A percentile compares a stretch with the other conserved stretches of the same genome.
Evolutionary conservation across 2,113 vertebrate genomes (phyloP).

Genomic region (Ammodramus savannarum): DNA sequence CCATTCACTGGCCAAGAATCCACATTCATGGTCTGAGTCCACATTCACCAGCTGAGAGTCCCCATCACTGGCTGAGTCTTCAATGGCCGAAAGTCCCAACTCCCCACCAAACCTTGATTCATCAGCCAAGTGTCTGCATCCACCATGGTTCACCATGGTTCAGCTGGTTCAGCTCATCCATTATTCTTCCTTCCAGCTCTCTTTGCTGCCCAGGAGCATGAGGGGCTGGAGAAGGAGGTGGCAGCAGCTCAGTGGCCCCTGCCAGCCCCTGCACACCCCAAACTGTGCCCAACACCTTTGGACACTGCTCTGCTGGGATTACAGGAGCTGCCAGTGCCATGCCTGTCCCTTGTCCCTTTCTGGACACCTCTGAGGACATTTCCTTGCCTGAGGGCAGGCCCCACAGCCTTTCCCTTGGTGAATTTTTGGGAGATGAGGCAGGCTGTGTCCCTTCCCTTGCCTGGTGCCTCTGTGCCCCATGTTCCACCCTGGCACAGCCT

Average conservation of each 20-base stretch:
- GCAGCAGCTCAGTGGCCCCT: background rate
- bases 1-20: rapidly evolving
- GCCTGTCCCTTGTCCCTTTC: background rate
- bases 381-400: background rate
- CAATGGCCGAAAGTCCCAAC: rapidly evolving
- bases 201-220: background rate
- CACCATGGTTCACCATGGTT: no score
- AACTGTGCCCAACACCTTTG: rapidly evolving
- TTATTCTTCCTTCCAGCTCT: no score
- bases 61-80: rapidly evolving
- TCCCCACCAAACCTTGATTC: rapidly evolving
- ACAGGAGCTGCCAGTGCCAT: background rate
- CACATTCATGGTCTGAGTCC: background rate
- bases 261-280: rapidly evolving
- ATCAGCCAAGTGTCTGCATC: rapidly evolving
- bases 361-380: no score
- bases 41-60: background rate
- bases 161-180: no score
- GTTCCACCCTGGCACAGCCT: rapidly evolving
- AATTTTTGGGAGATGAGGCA: background rate
- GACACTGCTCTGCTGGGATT: rapidly evolving
- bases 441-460: background rate
- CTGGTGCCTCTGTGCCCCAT: rapidly evolving
- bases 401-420: no score
- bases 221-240: background rate